phyloP scores from a whole-genome alignment of 2,797 vertebrate species.

The Dromococcyx pavoninus region DNA sequence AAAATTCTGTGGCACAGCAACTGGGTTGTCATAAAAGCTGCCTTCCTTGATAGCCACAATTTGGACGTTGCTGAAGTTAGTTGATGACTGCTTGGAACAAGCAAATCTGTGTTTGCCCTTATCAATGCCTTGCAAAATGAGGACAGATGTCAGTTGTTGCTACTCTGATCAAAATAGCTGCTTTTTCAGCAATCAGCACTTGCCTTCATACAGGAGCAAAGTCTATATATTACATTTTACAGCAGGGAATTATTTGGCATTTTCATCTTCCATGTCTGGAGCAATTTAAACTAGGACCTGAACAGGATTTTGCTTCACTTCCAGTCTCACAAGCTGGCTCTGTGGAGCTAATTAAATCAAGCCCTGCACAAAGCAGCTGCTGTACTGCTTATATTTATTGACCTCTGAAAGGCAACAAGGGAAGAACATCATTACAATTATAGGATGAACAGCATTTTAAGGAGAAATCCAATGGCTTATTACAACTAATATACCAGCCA shows the following conservation, averaged over 20 bases:
- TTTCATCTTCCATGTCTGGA: background rate
- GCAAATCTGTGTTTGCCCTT: conserved; percentile 1
- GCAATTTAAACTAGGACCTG: background rate
- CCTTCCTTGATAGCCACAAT: background rate
- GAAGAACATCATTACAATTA: background rate
- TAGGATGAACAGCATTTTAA: background rate
- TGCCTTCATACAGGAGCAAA: background rate
- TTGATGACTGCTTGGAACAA: background rate
- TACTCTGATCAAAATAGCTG: background rate
- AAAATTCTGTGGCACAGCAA: background rate
- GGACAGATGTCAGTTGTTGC: background rate
- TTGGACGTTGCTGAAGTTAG: background rate
- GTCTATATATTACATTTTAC: background rate
- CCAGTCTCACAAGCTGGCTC: background rate
- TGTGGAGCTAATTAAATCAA: conserved; percentile 2
- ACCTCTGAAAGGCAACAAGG: background rate
- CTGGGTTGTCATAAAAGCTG: background rate
- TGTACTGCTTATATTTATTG: background rate
- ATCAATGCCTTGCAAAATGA: background rate
- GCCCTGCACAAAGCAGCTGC: background rate
- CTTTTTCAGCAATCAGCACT: background rate
- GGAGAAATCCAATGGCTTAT: background rate
- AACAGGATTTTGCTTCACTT: background rate
- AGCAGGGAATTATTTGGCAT: background rate
- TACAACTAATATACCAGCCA: background rate